Percentiles rank a stretch among this genome's conserved stretches.
phyloP scores from a whole-genome alignment of 2,888 invertebrate genomes.

The Erebia epiphron region DNA sequence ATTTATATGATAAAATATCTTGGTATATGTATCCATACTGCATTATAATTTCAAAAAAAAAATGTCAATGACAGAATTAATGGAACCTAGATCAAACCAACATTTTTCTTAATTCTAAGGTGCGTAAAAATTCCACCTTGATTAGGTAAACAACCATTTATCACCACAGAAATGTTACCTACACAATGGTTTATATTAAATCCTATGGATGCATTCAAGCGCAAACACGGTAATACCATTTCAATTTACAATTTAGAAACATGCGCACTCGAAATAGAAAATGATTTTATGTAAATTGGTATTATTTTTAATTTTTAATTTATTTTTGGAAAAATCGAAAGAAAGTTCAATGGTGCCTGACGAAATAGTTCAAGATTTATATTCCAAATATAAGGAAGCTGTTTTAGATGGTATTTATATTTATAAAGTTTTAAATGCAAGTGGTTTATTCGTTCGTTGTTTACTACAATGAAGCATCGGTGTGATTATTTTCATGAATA shows the following conservation, averaged over 20 bases:
- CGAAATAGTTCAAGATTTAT: slow-evolving; percentile 37
- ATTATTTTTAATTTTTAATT: slow-evolving; percentile 6
- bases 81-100: not conserved
- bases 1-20: no score
- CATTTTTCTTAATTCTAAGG: no score
- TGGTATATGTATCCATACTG: no score
- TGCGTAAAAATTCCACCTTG: no score
- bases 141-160: slow-evolving; percentile 1
- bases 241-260: slow-evolving; percentile 22
- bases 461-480: no score
- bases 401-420: slow-evolving; percentile 46
- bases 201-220: slow-evolving; percentile 55
- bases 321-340: slow-evolving; percentile 3
- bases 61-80: not conserved
- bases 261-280: slow-evolving; percentile 22
- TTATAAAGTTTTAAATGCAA: not conserved
- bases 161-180: not conserved
- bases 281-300: slow-evolving; percentile 17
- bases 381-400: slow-evolving; percentile 52
- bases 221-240: slow-evolving; percentile 40
- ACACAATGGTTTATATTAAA: slow-evolving; percentile 48
- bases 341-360: slow-evolving; percentile 6
- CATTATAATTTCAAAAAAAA: not conserved
- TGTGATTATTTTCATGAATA: no score
- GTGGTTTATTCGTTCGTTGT: no score